A percentile compares a stretch with the other conserved stretches of the same genome.
These are phyloP conservation scores for Sicus ferrugineus DNA, from an alignment of 2,888 invertebrate genomes.

Conservation along the genomic window DNA sequence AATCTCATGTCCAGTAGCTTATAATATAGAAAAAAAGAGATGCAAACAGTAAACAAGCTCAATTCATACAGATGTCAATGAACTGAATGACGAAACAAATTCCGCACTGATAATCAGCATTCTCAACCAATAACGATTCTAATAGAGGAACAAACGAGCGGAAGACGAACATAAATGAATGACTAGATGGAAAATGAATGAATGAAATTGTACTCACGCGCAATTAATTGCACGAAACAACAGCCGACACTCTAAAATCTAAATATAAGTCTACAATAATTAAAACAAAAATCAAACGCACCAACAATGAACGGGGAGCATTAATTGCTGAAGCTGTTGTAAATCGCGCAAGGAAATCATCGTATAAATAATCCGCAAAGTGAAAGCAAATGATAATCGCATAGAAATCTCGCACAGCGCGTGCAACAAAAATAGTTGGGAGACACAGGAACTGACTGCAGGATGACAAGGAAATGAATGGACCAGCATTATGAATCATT, in stretches of 20 bases:
- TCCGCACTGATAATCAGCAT: slow-evolving; percentile 13
- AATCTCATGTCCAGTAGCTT: not conserved
- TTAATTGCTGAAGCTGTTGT: not conserved
- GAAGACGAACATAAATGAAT: not conserved
- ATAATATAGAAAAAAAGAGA: not conserved
- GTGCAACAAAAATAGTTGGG: not conserved
- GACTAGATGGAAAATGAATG: not conserved
- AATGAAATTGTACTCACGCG: no score
- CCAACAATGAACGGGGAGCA: not conserved
- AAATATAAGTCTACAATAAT: not conserved
- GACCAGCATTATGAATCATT: not conserved
- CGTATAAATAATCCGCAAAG: not conserved
- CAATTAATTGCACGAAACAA: slow-evolving; percentile 12
- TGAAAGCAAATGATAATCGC: not conserved
- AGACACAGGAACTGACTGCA: not conserved
- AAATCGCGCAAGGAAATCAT: not conserved
- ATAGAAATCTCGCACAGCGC: not conserved
- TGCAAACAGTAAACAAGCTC: not conserved
- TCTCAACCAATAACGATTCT: not conserved
- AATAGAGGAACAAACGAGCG: slow-evolving; percentile 1
- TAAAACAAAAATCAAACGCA: not conserved
- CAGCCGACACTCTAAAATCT: not conserved
- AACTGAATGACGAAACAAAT: not conserved
- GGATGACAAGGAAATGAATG: not conserved
- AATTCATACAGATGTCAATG: slow-evolving; percentile 2